Base-by-base conservation (phyloP, 2,888 invertebrate species). In the Pristionchus entomophagus region DNA sequence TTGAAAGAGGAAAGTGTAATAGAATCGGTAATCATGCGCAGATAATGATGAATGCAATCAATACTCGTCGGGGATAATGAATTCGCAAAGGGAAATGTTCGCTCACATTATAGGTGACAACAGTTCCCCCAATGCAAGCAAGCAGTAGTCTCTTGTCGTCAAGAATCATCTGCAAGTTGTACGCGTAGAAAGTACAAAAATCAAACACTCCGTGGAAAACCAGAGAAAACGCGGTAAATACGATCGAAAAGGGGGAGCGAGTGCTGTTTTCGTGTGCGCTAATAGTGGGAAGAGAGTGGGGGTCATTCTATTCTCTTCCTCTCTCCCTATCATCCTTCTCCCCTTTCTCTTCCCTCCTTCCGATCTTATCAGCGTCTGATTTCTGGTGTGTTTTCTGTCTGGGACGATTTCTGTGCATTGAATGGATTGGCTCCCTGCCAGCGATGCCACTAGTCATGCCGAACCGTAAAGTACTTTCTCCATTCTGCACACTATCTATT, bases 101-200 rank as follows among this genome's bases (percentile, higher is more conserved):
- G 32, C 78, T 80, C 32, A 80, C 78, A 80, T 80, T 80, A 51
- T 80, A 80, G 14, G 78, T 51, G n/a, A 80, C 51, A 2, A 80
- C 51, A 1, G 51, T 51, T 8, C 51, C 78, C 51, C 78, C 78
- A 5, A 80, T 80, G 51, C 78, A 80, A 0, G 78, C 78, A 0
- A 80, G 32, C 19, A 80, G 78, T 32, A 51, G 4, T 19, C 12
- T 80, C 32, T 80, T 80, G 51, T 80, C 78, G 51, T 80, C 78
- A 2, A 80, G 51, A 51, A 80, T 49, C 78, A 80, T 80, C 65
- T 65, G 17, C 35, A 62, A 62, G 14, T 62, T 6, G 62, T 2
- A 62, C 45, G 14, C 6, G 6, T 45, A 14, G 6, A 45, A 6
- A 45, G 45, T 45, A 14, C 45, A 14, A 45, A 45, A 45, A 45